Evolutionary conservation across 2,113 vertebrate genomes (phyloP), one percentile per base, ranked within the genome.

Genomic region (Micronisus gabar): DNA sequence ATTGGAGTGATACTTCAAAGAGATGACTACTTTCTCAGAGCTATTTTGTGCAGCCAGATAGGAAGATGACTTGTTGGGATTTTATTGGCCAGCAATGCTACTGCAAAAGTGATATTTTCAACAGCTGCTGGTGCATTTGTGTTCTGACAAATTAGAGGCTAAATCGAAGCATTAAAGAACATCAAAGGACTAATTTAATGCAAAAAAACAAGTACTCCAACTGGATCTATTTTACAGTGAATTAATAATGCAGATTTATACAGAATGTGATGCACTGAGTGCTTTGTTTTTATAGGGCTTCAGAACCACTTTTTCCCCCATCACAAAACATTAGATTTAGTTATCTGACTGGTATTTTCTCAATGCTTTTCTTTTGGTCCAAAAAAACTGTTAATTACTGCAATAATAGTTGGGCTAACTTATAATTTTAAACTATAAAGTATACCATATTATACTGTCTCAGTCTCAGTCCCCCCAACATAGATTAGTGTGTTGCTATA

Each of bases 1-100:
- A 99, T 99, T 99, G 99, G 99, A 99, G 98, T 98, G 99, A 99
- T 99, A 99, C 99, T 99, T 99, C 99, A 99, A 99, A 99, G 99
- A 98, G 98, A 98, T 97, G 98, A 98, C 98, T 98, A 99, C 98
- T 99, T 99, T 99, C 98, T 98, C 98, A 97, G 93, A 96, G 98
- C 98, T 97, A 97, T 98, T 98, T 98, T 98, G 97, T 98, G 97
- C 98, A 98, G 97, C 88, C 97, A 98, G 98, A 98, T 97, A 98
- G 96, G 96, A 98, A 97, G 97, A 98, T 97, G 97, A 95, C 95
- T 98, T 97, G 92, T 97, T 97, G 95, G 96, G 96, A 96, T 98
- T 98, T 98, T 98, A 98, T 97, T 98, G 98, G 98, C 98, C 95
- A 95, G 97, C 96, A 98, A 98, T 20, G n/a, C 97, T 98, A 97